Conservation (phyloP, 2,113 vertebrate species). For the Poeciliopsis prolifica region DNA sequence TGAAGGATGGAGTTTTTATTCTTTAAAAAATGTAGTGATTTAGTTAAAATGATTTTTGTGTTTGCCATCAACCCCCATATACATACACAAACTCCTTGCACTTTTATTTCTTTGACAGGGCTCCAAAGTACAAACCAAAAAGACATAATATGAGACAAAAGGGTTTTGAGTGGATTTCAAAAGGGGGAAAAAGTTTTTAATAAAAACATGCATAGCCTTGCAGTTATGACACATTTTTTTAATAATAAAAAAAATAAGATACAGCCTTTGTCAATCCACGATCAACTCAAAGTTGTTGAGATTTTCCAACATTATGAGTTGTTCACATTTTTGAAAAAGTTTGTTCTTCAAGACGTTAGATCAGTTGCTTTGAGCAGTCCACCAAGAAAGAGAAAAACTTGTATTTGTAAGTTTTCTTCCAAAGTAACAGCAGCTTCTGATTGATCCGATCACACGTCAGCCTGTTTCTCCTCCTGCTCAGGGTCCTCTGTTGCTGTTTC, state of each 20-base stretch:
- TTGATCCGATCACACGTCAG: slow-evolving; percentile 43
- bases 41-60: too few relatives aligned
- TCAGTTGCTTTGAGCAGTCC: slow-evolving; percentile 1
- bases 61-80: too few relatives aligned
- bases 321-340: slow-evolving; percentile 1
- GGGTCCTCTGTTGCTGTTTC: slow-evolving; percentile 19
- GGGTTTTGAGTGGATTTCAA: too few relatives aligned
- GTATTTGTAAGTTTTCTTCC: not conserved
- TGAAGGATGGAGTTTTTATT: too few relatives aligned
- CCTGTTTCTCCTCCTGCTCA: slow-evolving; percentile 31
- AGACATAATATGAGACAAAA: not conserved
- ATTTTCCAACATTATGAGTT: not conserved
- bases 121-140: not conserved
- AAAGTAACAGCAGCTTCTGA: slow-evolving; percentile 10
- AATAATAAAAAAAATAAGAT: not conserved
- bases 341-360: not conserved
- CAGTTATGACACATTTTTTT: not conserved
- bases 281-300: slow-evolving; percentile 1
- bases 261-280: not conserved
- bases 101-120: too few relatives aligned
- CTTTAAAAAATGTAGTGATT: too few relatives aligned
- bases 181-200: not conserved
- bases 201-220: not conserved
- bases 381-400: slow-evolving; percentile 3
- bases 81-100: too few relatives aligned